Conservation (phyloP, 2,113 vertebrate genomes). For the Trogon melanurus region DNA sequence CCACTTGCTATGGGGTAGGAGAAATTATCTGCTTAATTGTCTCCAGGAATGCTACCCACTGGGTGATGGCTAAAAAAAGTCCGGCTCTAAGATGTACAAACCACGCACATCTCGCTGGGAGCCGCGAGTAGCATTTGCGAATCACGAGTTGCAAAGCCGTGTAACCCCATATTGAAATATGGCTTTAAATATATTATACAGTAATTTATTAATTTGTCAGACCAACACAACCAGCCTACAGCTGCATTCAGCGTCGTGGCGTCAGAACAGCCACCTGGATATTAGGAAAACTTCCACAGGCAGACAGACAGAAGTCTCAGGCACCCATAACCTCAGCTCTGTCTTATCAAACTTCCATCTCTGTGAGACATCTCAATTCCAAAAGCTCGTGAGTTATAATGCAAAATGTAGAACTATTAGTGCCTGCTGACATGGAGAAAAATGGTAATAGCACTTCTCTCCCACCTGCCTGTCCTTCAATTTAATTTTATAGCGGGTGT, state of each 20-base stretch:
- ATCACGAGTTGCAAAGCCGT: not conserved
- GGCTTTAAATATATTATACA: not conserved
- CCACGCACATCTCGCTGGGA: not conserved
- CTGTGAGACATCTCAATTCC: not conserved
- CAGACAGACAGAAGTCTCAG: conserved; percentile 6
- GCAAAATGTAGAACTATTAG: not conserved
- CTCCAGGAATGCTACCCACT: not conserved
- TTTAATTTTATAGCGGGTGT: not conserved
- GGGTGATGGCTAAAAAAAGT: not conserved
- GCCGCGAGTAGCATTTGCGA: not conserved
- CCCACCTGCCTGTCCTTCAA: conserved; percentile 55
- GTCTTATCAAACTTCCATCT: conserved; percentile 17
- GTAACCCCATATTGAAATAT: not conserved
- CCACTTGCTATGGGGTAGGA: not conserved
- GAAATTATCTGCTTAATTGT: not conserved
- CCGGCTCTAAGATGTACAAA: not conserved
- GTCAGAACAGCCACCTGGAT: not conserved
- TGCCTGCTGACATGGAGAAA: conserved; percentile 47
- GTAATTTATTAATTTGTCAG: conserved; percentile 9
- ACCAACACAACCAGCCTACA: not conserved
- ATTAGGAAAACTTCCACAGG: not conserved
- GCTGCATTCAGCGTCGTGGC: not conserved
- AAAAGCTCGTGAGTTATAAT: conserved; percentile 15
- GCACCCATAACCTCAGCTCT: not conserved
- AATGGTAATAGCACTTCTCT: conserved; percentile 31